These are phyloP conservation scores for Antidorcas marsupialis DNA, from an alignment of 2,113 vertebrate genomes.

Conservation along the genomic window DNA sequence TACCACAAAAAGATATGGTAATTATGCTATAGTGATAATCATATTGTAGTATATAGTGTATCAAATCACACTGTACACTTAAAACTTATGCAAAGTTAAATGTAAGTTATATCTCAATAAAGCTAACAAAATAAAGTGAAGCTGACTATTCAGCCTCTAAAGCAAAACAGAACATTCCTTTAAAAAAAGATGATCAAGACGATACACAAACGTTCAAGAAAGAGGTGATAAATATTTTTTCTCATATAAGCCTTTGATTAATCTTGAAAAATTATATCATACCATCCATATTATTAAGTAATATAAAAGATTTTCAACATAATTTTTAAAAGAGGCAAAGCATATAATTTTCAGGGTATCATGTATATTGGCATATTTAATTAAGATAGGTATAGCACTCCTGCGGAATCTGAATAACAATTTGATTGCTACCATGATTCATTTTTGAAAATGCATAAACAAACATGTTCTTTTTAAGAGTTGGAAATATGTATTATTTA, in stretches of 20 bases:
- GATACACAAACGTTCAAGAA: neutral
- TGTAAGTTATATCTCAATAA: neutral
- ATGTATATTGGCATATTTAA: neutral
- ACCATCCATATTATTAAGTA: neutral
- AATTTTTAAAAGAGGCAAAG: neutral
- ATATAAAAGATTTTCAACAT: neutral
- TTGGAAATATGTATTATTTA: neutral
- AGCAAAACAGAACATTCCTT: neutral
- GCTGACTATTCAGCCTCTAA: neutral
- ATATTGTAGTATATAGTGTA: neutral
- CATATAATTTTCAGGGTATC: neutral
- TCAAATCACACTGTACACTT: neutral
- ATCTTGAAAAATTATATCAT: neutral
- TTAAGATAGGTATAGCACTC: neutral
- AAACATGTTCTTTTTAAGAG: neutral
- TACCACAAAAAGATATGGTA: neutral
- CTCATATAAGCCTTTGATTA: neutral
- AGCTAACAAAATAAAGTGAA: neutral
- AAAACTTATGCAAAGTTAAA: neutral
- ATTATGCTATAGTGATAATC: neutral
- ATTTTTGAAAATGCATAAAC: neutral
- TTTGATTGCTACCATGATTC: neutral
- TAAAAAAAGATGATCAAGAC: neutral
- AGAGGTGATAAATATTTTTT: neutral
- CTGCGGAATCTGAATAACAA: neutral